These are phyloP conservation scores for human DNA, from an alignment of 2,113 vertebrate genomes.

Conservation along the genomic window GRCh38 chr7:96413001-96413500, in stretches of 20 bases:
- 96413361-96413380: slow-evolving; percentile 9
- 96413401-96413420: background rate
- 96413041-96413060: slow-evolving; percentile 76
- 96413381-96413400: slow-evolving; percentile 37
- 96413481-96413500: background rate
- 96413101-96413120: slow-evolving; percentile 75
- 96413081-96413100: slow-evolving; percentile 82
- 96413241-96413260: slow-evolving; percentile 21
- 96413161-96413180: slow-evolving; percentile 34
- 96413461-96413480: slow-evolving; percentile 7
- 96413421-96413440: background rate
- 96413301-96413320: slow-evolving; percentile 56
- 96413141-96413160: slow-evolving; percentile 65
- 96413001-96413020: slow-evolving; percentile 83
- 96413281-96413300: slow-evolving; percentile 60
- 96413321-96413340: slow-evolving; percentile 59
- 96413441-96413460: background rate
- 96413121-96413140: slow-evolving; percentile 71
- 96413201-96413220: background rate
- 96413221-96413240: slow-evolving; percentile 40
- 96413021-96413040: slow-evolving; percentile 74
- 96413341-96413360: slow-evolving; percentile 63
- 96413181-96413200: slow-evolving; percentile 5
- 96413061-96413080: slow-evolving; percentile 83
- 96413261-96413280: slow-evolving; percentile 28